Conservation (phyloP, 2,113 vertebrate species). For the Sinocyclocheilus rhinocerous region DNA sequence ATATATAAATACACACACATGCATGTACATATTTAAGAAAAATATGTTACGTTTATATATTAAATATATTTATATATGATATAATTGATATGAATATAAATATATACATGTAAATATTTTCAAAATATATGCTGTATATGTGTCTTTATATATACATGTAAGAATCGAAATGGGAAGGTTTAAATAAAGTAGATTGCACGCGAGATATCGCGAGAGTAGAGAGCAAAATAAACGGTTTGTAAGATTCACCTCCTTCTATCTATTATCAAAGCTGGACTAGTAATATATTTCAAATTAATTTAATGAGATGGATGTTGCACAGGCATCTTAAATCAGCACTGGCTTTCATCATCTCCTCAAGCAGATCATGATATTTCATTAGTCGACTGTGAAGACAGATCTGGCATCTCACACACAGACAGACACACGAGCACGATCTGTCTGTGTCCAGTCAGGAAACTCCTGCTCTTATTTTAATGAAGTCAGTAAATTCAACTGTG, state of each 20-base stretch:
- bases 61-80: too few relatives aligned
- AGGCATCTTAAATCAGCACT: background rate
- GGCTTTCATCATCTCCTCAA: constrained; percentile 4
- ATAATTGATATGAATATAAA: too few relatives aligned
- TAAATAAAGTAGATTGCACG: too few relatives aligned
- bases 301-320: background rate
- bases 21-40: too few relatives aligned
- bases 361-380: constrained; percentile 12
- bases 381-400: background rate
- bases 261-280: background rate
- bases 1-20: too few relatives aligned
- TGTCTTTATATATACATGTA: too few relatives aligned
- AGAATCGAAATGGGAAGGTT: too few relatives aligned
- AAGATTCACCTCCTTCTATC: background rate
- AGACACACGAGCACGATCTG: background rate
- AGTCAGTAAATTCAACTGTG: background rate
- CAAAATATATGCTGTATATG: too few relatives aligned
- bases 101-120: too few relatives aligned
- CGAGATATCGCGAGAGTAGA: too few relatives aligned
- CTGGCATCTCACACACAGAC: background rate
- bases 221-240: too few relatives aligned
- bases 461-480: background rate
- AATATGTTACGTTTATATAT: too few relatives aligned
- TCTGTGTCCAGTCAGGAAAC: background rate
- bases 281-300: background rate